A percentile compares a stretch with the other conserved stretches of the same genome.
Conservation (phyloP, 2,113 vertebrate species). For the Passer domesticus region DNA sequence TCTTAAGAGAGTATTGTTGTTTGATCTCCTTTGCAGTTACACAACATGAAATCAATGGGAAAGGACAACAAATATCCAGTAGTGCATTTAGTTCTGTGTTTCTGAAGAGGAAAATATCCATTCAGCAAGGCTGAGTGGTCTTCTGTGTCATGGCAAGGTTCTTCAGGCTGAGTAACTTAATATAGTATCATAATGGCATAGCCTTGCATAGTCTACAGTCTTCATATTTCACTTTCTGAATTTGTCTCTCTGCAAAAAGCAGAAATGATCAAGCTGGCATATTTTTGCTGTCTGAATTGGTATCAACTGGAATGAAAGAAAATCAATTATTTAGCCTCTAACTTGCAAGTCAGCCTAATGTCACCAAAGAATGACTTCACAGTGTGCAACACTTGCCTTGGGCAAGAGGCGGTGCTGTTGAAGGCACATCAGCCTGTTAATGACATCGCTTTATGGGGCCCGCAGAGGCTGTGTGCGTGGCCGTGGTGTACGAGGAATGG, state of each 20-base stretch:
- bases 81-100: neutral
- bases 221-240: neutral
- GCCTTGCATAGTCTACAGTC: neutral
- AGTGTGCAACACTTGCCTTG: neutral
- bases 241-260: neutral
- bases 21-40: constrained; percentile 51
- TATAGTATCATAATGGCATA: neutral
- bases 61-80: neutral
- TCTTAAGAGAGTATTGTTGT: constrained; percentile 34
- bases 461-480: neutral
- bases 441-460: neutral
- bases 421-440: neutral
- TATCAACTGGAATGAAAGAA: neutral
- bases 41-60: constrained; percentile 49
- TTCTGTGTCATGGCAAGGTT: neutral
- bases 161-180: neutral
- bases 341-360: neutral
- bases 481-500: neutral
- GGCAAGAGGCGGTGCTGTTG: neutral
- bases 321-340: neutral
- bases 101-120: neutral
- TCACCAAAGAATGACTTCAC: neutral
- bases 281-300: neutral
- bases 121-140: neutral
- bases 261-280: neutral